These are phyloP conservation scores for Rhipidura dahli DNA, from an alignment of 2,113 vertebrate species.

Conservation along the genomic window DNA sequence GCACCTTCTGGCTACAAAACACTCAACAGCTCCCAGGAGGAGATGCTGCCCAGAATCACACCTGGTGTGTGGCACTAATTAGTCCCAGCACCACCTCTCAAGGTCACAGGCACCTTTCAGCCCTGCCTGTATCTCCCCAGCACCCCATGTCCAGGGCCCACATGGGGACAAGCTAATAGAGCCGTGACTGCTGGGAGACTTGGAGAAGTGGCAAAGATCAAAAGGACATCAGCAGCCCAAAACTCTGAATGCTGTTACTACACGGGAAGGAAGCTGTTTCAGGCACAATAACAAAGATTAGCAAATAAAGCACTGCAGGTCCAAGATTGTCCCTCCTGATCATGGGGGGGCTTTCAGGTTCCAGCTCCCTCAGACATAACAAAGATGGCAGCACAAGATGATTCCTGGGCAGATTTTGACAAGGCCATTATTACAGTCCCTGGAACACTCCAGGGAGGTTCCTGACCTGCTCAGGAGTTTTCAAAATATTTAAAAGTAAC, in stretches of 20 bases:
- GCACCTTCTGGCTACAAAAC: background rate
- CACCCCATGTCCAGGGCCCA: fast-evolving
- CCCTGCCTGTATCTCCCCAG: background rate
- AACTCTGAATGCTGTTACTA: background rate
- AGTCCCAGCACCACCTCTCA: background rate
- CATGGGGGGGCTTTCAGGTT: background rate
- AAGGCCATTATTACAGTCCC: background rate
- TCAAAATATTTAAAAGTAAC: background rate
- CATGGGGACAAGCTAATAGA: background rate
- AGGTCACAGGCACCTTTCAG: slow-evolving; percentile 13
- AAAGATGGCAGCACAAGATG: background rate
- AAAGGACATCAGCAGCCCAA: background rate
- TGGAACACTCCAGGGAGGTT: background rate
- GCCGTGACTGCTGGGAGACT: background rate
- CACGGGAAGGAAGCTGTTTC: background rate
- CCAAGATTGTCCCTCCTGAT: background rate
- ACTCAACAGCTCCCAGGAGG: background rate
- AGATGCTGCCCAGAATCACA: background rate
- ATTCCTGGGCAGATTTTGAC: background rate
- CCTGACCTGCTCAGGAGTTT: background rate
- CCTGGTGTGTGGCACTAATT: background rate
- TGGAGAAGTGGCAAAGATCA: background rate
- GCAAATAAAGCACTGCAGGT: background rate
- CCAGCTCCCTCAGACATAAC: background rate
- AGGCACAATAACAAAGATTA: background rate